Base-by-base conservation (phyloP, 64 coral and sea anemone genomes). In the Pocillopora verrucosa region DNA sequence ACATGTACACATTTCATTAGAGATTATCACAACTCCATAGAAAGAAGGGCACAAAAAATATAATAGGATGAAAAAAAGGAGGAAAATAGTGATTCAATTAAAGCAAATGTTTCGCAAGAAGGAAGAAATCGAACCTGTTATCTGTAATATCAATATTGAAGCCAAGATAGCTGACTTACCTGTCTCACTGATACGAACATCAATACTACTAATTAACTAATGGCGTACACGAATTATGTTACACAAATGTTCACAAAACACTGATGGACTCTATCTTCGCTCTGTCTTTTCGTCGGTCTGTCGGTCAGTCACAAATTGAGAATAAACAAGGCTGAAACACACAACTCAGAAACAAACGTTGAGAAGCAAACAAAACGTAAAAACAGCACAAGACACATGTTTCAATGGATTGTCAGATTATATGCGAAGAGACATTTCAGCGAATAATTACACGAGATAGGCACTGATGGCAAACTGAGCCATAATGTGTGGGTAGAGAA, bases 221-320 rank as follows among this genome's bases (percentile, higher is more conserved):
- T 22, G 13, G 72, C 41, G 26, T 72, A 51, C 56, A 72, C 64
- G 41, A 85, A 11, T 72, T 63, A 85, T 63, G 26, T 79, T 56
- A 14, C 5, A 77, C 37, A 77, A 36, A 37, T 22, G 77, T 79
- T 57, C 22, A 30, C 25, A 58, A 56, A 13, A 68, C 19, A 72
- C 37, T 56, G 65, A 72, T 56, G 37, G 17, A 26, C 22, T 20
- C 67, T 70, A 38, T 72, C 65, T 85, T 85, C 65, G 30, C 24
- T 12, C 67, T 67, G 80, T 72, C 63, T 72, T 72, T 63, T 85
- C 36, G 16, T n/a, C 56, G 81, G 62, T 72, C 64, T 16, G 77
- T 89, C 67, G 72, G 88, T 89, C 64, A 59, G 77, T 68, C 26
- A 89, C 62, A 60, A 57, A 69, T 69, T 45, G 34, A 34, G 80